A percentile compares a stretch with the other conserved stretches of the same genome.
phyloP scores from a whole-genome alignment of 2,888 invertebrate genomes.

The Pomacea canaliculata region DNA sequence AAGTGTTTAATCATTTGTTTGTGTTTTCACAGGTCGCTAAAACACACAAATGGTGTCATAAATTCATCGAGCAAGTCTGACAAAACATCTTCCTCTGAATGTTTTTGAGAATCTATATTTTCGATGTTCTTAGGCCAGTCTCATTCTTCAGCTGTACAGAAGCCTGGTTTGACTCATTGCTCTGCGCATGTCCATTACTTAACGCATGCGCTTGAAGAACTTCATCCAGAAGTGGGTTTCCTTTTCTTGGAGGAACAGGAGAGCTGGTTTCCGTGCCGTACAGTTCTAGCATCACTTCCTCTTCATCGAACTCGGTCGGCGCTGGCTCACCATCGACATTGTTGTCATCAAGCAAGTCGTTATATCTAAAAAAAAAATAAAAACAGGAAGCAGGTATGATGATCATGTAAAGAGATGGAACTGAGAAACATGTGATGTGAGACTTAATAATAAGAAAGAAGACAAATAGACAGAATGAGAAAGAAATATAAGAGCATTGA shows the following conservation, averaged over 20 bases:
- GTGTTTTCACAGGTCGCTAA: no score
- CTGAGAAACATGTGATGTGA: no score
- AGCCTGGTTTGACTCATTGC: not conserved
- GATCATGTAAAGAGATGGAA: no score
- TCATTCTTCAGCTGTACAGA: not conserved
- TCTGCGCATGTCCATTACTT: not conserved
- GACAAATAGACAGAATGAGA: no score
- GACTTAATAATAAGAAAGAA: no score
- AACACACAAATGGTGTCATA: no score
- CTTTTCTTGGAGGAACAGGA: not conserved
- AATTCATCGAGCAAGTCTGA: no score
- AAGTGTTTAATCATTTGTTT: no score
- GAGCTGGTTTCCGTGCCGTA: conserved; percentile 9
- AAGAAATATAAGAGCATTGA: no score
- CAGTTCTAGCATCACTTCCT: conserved; percentile 28
- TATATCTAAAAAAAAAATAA: not conserved
- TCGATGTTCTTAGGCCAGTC: conserved; percentile 1
- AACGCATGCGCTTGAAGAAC: conserved; percentile 4
- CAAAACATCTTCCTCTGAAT: no score
- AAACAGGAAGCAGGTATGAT: no score
- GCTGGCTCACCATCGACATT: not conserved
- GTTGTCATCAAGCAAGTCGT: conserved; percentile 20
- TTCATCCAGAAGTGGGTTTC: conserved; percentile 4
- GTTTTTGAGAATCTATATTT: not conserved
- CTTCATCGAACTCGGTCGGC: conserved; percentile 8